Evolutionary conservation across 2,113 vertebrate genomes (phyloP), one percentile per base, ranked within the genome.

Genomic region (Hydrolagus affinis): DNA sequence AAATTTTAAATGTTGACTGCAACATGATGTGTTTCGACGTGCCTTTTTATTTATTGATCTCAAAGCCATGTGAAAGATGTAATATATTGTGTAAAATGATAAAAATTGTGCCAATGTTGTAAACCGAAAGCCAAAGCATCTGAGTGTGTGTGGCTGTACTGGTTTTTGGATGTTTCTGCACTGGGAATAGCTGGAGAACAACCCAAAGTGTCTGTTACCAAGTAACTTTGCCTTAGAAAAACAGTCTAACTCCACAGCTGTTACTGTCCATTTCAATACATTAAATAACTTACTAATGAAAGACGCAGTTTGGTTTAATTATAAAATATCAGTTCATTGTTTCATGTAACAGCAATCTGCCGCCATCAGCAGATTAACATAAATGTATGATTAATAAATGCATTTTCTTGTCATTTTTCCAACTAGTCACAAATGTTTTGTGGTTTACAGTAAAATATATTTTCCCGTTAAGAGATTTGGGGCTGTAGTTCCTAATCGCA

Each of bases 41-140:
- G 92, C 93, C 90, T 92, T 93, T 96, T 91, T 92, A 98, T 98
- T 99, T 98, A 99, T 99, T 98, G 95, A 94, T 97, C 95, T 95
- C 94, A 94, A 97, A 97, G 95, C 95, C 96, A 96, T 98, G 97
- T 94, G 93, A 93, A 94, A 94, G 91, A 90, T 94, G 93, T 94
- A 94, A 94, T 94, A 94, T 95, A 95, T 95, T 93, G 94, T 92
- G 93, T 95, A 88, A 94, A 95, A 95, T 94, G 30, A 74, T 44
- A 74, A 74, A n/a, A 74, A 8, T 28, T 74, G 28, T 74, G 28
- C 72, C 30, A 74, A 74, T 1, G 72, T 30, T 74, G 30, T 74
- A 19, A 32, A 15, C 25, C 14, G 11, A 73, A 74, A 32, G 15
- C 72, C 15, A 12, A 74, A 32, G 8, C 32, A 8, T 28, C 17